phyloP scores from a whole-genome alignment of 2,888 invertebrate species.

The Sericinus montela region DNA sequence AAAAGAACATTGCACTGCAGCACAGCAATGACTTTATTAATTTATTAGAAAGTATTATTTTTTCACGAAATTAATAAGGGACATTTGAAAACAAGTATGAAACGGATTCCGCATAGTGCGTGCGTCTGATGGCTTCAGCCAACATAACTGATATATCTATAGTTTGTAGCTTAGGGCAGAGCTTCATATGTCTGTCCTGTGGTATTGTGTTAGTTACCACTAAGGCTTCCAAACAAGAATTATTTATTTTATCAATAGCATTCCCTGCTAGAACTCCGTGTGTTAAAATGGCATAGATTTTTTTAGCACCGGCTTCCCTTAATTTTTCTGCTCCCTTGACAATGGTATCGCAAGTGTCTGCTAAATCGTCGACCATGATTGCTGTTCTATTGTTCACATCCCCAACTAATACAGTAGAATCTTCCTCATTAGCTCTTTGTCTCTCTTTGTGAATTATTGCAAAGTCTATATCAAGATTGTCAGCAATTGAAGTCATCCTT shows the following conservation, averaged over 20 bases:
- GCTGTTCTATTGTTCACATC: conserved; percentile 91
- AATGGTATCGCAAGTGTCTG: conserved; percentile 94
- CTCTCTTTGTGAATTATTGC: conserved; percentile 95
- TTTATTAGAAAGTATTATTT: not conserved
- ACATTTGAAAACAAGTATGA: conserved; percentile 99
- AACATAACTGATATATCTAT: conserved; percentile 99
- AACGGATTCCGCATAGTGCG: conserved; percentile 99
- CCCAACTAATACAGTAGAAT: conserved; percentile 94
- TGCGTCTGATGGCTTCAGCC: conserved; percentile 98
- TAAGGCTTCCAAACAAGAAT: conserved; percentile 91
- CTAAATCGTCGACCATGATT: conserved; percentile 95
- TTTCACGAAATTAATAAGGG: conserved; percentile 83
- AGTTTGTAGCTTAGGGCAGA: conserved; percentile 88
- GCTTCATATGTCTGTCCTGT: conserved; percentile 91
- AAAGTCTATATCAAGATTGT: conserved; percentile 93
- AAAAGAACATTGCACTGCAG: too few species aligned
- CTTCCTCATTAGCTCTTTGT: conserved; percentile 92
- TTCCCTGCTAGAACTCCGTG: conserved; percentile 95
- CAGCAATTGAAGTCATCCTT: conserved; percentile 94
- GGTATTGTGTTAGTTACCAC: conserved; percentile 96
- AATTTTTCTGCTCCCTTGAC: conserved; percentile 93
- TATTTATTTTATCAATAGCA: conserved; percentile 91
- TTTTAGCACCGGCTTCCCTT: conserved; percentile 89
- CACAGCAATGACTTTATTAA: too few species aligned
- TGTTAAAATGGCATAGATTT: conserved; percentile 92